Evolutionary conservation across 92 coral and sea anemone genomes (phyloP), one percentile per base, ranked within the genome.

Genomic region (Phenganax stokvisi): DNA sequence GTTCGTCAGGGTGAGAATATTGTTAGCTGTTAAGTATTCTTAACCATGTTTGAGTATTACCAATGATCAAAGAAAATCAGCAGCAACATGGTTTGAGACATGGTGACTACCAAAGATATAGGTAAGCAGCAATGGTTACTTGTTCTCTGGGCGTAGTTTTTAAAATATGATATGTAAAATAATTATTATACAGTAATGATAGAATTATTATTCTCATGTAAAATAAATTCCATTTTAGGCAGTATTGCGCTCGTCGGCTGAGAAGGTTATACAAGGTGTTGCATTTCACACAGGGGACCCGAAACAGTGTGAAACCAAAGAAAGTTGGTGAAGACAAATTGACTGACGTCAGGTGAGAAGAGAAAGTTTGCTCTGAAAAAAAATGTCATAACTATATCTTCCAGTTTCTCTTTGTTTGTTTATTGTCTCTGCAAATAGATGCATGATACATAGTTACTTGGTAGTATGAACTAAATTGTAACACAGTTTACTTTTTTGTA

Each of bases 71-170:
- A 85, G 98, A 94, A 82, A 87, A 86, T 12, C 98, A 92, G 59
- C 90, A 90, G 27, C 97, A 90, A 61, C 97, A 94, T 85, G 98
- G 97, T 30, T 83, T 94, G 55, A 87, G 98, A 29, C 98, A 91
- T 87, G 97, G 98, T 12, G 98, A 94, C 59, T 94, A 94, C 55
- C 98, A 94, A 74, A 84, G 97, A 85, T 96, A 96, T 84, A 92
- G 99, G 99, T 96, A 65, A 13, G 74, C 59, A 30, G 55, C 53
- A 30, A 69, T 17, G 13, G 5, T 9, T 51, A 65, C 3, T n/a
- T 44, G 25, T n/a, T 9, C 1, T 1, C 5, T 17, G 47, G 47
- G 25, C 25, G 25, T 20, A 20, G 25, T 20, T 20, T 20, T 37
- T 37, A 37, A 37, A 59, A 20, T 59, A 59, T 13, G 16, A 7